Base-by-base conservation (phyloP, 1,140 invertebrate species). In the Drosophila trapezifrons region DNA sequence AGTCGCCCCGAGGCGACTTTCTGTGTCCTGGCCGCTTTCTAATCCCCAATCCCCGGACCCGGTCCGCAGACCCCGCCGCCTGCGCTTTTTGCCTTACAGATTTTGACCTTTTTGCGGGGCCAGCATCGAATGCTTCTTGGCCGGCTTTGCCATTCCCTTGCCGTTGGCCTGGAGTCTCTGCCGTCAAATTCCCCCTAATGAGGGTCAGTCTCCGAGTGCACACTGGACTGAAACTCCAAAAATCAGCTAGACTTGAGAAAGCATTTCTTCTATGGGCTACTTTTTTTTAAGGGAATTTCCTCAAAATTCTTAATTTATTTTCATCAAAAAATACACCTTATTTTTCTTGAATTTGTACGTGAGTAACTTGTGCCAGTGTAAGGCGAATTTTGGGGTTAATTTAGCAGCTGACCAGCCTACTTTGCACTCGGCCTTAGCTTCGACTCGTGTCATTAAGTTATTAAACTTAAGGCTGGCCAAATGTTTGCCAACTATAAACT, bases 371-470 rank as follows among this genome's bases (percentile, higher is more conserved):
- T 9, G 15, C 17, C 54, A 63, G 17, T 63, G 60, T 60, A 20
- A 13, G 1, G 18, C 25, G 45, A 46, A 64, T 75, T 72, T 79
- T 40, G 59, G 76, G 66, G 42, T 84, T 66, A 89, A 89, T 89
- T 84, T 90, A 77, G 77, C 84, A 74, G 72, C 84, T 86, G 82
- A 87, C 83, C 82, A 86, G 83, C 83, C 82, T 83, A 82, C 78
- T 82, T 86, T 86, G 55, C 82, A 82, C 83, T 82, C 59, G 71
- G 47, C 65, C 64, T 46, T 20, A 58, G 38, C 62, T 47, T 40
- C 47, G 82, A 79, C 83, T 82, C 71, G 69, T 75, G 80, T 80
- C 80, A 89, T 89, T 89, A 89, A 89, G 84, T 78, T 89, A 84
- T 89, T 89, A 80, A 89, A 78, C 69, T 69, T 84, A 64, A 89